A percentile compares a stretch with the other conserved stretches of the same genome.
Conservation (phyloP, 2,888 invertebrate genomes). For the Blera fallax region DNA sequence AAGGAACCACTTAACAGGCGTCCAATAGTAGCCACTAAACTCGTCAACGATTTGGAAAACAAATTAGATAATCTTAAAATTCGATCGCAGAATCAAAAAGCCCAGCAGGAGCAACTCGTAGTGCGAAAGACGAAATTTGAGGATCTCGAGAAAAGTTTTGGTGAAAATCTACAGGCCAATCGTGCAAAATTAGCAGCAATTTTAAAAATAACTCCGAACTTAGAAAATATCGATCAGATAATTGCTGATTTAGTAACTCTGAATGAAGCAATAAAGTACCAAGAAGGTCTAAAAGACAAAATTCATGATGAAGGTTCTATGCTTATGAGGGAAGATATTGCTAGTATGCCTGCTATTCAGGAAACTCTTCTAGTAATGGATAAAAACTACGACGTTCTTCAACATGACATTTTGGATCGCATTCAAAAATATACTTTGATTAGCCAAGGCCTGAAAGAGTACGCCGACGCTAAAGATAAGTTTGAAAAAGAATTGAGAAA, state of each 20-base stretch:
- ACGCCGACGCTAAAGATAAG: conserved; percentile 88
- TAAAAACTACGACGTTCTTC: conserved; percentile 90
- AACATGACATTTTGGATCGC: conserved; percentile 88
- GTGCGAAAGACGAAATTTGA: conserved; percentile 91
- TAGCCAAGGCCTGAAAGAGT: conserved; percentile 88
- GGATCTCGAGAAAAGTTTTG: conserved; percentile 87
- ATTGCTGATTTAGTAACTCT: conserved; percentile 83
- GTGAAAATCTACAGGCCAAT: conserved; percentile 84
- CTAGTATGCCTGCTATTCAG: conserved; percentile 90
- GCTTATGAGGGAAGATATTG: conserved; percentile 91
- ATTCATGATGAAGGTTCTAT: conserved; percentile 90
- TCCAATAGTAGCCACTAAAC: conserved; percentile 87
- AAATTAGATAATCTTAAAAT: conserved; percentile 86
- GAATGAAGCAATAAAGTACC: conserved; percentile 84
- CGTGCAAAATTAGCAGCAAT: conserved; percentile 78
- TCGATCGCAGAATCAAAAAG: conserved; percentile 86
- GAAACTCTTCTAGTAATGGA: conserved; percentile 90
- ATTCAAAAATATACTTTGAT: conserved; percentile 89
- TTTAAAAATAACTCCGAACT: conserved; percentile 77
- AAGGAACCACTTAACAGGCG: conserved; percentile 87
- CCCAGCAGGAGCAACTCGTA: conserved; percentile 87
- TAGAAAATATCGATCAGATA: conserved; percentile 81
- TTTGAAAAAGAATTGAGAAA: conserved; percentile 87
- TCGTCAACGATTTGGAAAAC: conserved; percentile 88
- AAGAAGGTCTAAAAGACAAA: conserved; percentile 85